Evolutionary conservation across 64 coral and sea anemone genomes (phyloP), one percentile per base, ranked within the genome.

Genomic region (Montipora cactus): DNA sequence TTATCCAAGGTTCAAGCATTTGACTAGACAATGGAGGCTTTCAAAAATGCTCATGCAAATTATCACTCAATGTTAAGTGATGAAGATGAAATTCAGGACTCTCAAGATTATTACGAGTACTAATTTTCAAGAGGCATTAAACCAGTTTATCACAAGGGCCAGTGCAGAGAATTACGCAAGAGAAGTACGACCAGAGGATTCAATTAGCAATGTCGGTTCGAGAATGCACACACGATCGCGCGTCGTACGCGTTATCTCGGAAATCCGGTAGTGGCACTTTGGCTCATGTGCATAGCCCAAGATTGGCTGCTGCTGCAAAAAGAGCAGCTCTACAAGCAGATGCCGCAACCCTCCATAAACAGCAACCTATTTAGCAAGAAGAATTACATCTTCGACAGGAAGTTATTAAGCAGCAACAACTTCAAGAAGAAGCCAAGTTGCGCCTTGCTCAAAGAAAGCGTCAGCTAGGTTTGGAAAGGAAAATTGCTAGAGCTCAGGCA

Each of bases 401-500:
- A 45, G 8, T 12, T 25, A 12, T 46, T 14, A 45, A 47, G 44
- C 12, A 76, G 11, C 37, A 45, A 12, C 74, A 64, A 64, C 61
- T 16, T 64, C 61, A 64, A 64, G 61, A 64, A 64, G 61, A 64
- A 64, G 61, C 61, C 2, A 64, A 64, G 61, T 55, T 55, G 8
- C 69, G 16, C 21, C 69, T 73, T 20, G 69, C 20, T 20, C 69
- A 73, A 73, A 19, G 21, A 21, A 73, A 73, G 18, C 19, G 21
- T 21, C n/a, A 23, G 52, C 70, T 88, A 1, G 44, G 59, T 5
- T 70, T 88, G 6, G 0, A 11, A 59, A 70, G 50, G 8, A 74
- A 89, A 77, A 89, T 77, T 15, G 47, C 87, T 14, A 49, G 50
- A 62, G 18, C 46, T 8, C 51, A 89, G 55, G 73, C 87, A 0